Conservation (phyloP, 2,888 invertebrate species). For the Pseudococcus longispinus region DNA sequence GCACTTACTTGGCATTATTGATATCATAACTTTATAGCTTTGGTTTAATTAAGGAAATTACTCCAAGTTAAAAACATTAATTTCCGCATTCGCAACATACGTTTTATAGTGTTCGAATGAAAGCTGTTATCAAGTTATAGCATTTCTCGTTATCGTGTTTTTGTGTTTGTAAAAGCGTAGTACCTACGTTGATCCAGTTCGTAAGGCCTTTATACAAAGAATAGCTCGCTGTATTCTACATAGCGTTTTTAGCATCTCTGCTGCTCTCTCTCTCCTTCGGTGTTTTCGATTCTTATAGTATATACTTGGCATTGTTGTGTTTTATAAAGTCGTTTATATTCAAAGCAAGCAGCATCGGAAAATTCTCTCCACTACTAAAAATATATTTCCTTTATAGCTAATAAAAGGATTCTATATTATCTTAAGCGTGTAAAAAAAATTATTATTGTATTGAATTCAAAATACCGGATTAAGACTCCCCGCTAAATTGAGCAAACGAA, state of each 20-base stretch:
- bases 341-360: constrained; percentile 13
- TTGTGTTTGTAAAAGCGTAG: background rate
- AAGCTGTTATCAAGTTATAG: constrained; percentile 40
- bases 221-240: background rate
- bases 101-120: constrained; percentile 40
- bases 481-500: background rate
- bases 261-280: background rate
- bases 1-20: constrained; percentile 42
- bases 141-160: constrained; percentile 38
- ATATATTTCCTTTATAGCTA: constrained; percentile 32
- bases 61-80: constrained; percentile 44
- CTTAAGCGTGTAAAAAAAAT: constrained; percentile 38
- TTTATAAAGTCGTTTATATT: constrained; percentile 40
- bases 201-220: background rate
- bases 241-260: background rate
- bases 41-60: constrained; percentile 44
- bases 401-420: constrained; percentile 38
- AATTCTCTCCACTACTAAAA: constrained; percentile 27
- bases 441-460: constrained; percentile 32
- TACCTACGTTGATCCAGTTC: background rate
- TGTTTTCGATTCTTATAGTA: background rate
- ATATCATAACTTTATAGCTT: constrained; percentile 44
- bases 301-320: background rate
- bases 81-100: constrained; percentile 38
- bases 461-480: constrained; percentile 21